Base-by-base conservation (phyloP, 2,113 vertebrate genomes). In the Ageneiosus marmoratus region DNA sequence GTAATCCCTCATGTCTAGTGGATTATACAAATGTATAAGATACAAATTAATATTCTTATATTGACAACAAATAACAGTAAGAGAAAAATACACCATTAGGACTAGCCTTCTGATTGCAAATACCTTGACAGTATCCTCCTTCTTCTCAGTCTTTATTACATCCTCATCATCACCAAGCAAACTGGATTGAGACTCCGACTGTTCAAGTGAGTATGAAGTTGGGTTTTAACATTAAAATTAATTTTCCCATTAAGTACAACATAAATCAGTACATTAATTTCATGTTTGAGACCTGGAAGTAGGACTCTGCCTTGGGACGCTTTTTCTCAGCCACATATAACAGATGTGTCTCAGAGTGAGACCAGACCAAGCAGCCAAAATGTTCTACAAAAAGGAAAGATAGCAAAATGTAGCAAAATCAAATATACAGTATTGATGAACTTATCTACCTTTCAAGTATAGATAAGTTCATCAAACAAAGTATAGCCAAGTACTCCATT, bases 291-390 rank as follows among this genome's bases (percentile, higher is more conserved):
- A 95, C 95, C 93, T 97, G 94, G 87, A 99, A 99, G 91, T 96
- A 99, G n/a, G 97, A 98, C 88, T 98, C 95, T 0, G 95, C 84
- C 91, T 98, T 98, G 63, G 96, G 95, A 56, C 94, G 95, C 88
- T 97, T 98, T 93, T 94, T 97, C 90, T 99, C 98, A 24, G 98
- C 98, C 91, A 99, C 96, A 9, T 99, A 99, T 79, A 99, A 88
- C 69, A 99, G 95, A 85, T 98, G 98, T 12, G 97, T 97, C 92
- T 99, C 97, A 0, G 97, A 99, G 89, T 98, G 96, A 0, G 98
- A 99, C 98, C 98, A 99, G 82, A 96, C 95, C 90, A 99, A 90
- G 91, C 95, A 97, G 82, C 98, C 97, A 92, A 99, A 99, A 84
- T 96, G 96, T 55, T 97, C 98, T 99, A 85, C 12, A 37, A 73